These are phyloP conservation scores for Microctonus aethiopoides DNA, from an alignment of 2,888 invertebrate genomes.

Conservation along the genomic window DNA sequence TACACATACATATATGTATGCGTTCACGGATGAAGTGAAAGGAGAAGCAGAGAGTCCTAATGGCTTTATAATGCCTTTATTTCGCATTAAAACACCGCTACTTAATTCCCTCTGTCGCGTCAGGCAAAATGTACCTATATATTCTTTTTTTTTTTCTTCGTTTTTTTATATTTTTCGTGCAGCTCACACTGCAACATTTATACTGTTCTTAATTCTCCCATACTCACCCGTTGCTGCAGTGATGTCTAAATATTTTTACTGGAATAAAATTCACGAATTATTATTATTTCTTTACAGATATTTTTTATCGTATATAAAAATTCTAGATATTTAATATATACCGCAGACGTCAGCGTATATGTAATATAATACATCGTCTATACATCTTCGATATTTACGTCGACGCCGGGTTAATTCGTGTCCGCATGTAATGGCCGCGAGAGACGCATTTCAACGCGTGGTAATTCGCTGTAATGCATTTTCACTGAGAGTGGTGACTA, in stretches of 20 bases:
- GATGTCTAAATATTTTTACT: not conserved
- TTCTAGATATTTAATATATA: not conserved
- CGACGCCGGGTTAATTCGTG: constrained; percentile 56
- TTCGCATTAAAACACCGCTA: constrained; percentile 58
- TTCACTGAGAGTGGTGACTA: constrained; percentile 16
- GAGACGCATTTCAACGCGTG: constrained; percentile 32
- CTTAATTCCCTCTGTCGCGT: constrained; percentile 38
- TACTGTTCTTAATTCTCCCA: not conserved
- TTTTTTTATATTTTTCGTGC: constrained; percentile 3
- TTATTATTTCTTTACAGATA: not conserved
- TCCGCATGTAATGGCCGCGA: constrained; percentile 47
- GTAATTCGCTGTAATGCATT: constrained; percentile 29
- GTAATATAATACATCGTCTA: constrained; percentile 27
- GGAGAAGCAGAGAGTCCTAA: constrained; percentile 49
- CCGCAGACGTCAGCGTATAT: constrained; percentile 33
- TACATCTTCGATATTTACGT: constrained; percentile 54
- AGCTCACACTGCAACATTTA: not conserved
- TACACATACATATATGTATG: constrained; percentile 7
- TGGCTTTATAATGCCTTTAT: constrained; percentile 65
- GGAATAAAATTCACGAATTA: not conserved
- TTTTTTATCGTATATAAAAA: not conserved
- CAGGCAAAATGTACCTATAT: constrained; percentile 14
- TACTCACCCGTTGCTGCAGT: not conserved
- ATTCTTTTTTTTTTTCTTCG: constrained; percentile 24
- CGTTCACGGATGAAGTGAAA: constrained; percentile 10